Base-by-base conservation (phyloP, 1,140 invertebrate species). In the Portunus trituberculatus region DNA sequence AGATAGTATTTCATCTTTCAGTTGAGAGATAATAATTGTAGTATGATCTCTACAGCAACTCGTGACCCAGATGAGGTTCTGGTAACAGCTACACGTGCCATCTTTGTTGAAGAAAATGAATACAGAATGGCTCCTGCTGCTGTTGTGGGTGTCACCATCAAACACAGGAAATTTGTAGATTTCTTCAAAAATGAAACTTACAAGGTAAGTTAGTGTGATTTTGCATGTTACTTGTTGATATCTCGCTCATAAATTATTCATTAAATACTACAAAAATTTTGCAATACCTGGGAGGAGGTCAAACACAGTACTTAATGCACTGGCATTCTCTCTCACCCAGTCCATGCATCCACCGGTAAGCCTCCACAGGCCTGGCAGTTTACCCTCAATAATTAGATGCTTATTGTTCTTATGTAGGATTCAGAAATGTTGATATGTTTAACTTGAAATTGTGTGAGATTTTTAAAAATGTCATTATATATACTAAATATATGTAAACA, bases 41-140 rank as follows among this genome's bases (percentile, higher is more conserved):
- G 3, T 8, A 25, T 93, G 89, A 83, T 48, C 91, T 39, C 87
- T 67, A 87, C 93, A 96, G 96, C 95, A 6, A 91, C 93, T 97
- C 90, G 94, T 76, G 93, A 96, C 92, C 95, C 95, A 12, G 98
- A 97, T 39, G 97, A 98, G 96, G 98, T 98, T 31, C 96, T 99
- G 86, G 98, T 99, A 10, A 98, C 98, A 48, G 99, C 98, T 7
- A 99, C 98, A 0, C 98, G 99, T 97, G 99, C 99, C 0, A 98
- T 99, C 91, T 99, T 99, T 96, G 98, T 99, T 12, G 98, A 98
- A 96, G 98, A 98, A 91, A 98, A 98, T 95, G 98, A 98, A 8
- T 89, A 84, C 31, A 98, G 98, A 96, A 98, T 98, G 96, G 98
- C 99, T 8, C 98, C 99, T 0, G 99, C 98, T 0, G 99, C 98